phyloP scores from a whole-genome alignment of 2,113 vertebrate genomes.

The Pampusana beccarii region DNA sequence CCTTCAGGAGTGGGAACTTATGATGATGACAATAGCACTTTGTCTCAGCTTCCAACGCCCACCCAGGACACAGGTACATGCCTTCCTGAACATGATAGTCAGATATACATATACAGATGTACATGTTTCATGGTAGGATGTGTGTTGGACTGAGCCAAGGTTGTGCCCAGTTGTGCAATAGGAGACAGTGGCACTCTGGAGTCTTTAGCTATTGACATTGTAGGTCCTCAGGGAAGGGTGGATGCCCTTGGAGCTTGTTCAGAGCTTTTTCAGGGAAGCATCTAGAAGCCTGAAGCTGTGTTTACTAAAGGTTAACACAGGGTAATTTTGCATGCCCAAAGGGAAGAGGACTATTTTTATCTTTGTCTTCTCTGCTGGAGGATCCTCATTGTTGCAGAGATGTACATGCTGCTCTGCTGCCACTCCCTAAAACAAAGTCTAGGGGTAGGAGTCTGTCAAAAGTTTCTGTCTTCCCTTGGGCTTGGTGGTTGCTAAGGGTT shows the following conservation, averaged over 20 bases:
- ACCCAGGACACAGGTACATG: not conserved
- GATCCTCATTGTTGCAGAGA: not conserved
- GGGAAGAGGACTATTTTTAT: not conserved
- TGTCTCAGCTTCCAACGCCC: not conserved
- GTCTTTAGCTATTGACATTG: not conserved
- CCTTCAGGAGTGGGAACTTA: not conserved
- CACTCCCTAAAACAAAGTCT: not conserved
- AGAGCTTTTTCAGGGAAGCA: not conserved
- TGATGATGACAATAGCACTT: not conserved
- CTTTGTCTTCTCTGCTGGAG: not conserved
- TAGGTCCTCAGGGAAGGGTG: not conserved
- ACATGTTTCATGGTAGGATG: not conserved
- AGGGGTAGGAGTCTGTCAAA: not conserved
- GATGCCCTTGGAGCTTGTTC: not conserved
- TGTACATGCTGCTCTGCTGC: not conserved
- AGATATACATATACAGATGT: accelerated
- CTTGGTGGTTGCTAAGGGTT: not conserved
- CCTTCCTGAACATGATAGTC: not conserved
- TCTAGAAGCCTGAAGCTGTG: not conserved
- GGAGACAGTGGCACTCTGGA: not conserved
- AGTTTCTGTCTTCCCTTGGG: not conserved
- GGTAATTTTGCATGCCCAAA: not conserved
- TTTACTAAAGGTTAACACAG: not conserved
- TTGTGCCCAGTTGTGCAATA: not conserved
- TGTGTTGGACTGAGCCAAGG: not conserved